Conservation (phyloP, 2,797 vertebrate genomes). For the Echeneis naucrates region DNA sequence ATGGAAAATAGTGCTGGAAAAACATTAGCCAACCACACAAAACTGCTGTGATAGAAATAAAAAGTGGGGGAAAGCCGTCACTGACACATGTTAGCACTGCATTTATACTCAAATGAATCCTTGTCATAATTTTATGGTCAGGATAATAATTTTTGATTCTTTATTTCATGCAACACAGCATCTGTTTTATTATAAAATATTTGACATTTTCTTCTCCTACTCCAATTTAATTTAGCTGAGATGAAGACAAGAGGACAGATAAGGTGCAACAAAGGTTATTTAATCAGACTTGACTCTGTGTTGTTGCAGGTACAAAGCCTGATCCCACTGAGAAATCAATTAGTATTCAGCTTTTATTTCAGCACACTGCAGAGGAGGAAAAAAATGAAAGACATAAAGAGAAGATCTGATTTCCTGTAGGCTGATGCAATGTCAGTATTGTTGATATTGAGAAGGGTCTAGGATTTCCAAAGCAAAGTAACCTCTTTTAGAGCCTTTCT, state of each 20-base stretch:
- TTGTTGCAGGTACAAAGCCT: conserved; percentile 51
- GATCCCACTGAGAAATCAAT: conserved; percentile 56
- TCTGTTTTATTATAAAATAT: conserved; percentile 30
- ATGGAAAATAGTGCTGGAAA: conserved; percentile 12
- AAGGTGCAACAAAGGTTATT: conserved; percentile 53
- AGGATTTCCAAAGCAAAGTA: conserved; percentile 9
- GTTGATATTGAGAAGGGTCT: conserved; percentile 31
- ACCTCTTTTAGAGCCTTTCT: conserved; percentile 27
- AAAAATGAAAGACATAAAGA: conserved; percentile 26
- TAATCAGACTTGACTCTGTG: conserved; percentile 36
- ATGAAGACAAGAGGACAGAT: conserved; percentile 34
- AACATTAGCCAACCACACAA: conserved; percentile 41
- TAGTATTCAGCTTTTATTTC: conserved; percentile 62
- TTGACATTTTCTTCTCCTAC: conserved; percentile 28
- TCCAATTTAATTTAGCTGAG: conserved; percentile 41
- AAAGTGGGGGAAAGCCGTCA: conserved; percentile 8
- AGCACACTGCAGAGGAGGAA: conserved; percentile 35
- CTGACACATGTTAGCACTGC: conserved; percentile 15
- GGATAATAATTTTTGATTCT: conserved; percentile 32
- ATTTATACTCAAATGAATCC: conserved; percentile 20
- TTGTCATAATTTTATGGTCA: conserved; percentile 33
- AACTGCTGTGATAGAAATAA: conserved; percentile 28
- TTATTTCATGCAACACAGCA: conserved; percentile 15
- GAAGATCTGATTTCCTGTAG: conserved; percentile 37
- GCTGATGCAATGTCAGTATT: conserved; percentile 28